Percentiles rank a stretch among this genome's conserved stretches.
These are phyloP conservation scores for Agrotis ipsilon DNA, from an alignment of 2,888 invertebrate genomes.

Conservation along the genomic window DNA sequence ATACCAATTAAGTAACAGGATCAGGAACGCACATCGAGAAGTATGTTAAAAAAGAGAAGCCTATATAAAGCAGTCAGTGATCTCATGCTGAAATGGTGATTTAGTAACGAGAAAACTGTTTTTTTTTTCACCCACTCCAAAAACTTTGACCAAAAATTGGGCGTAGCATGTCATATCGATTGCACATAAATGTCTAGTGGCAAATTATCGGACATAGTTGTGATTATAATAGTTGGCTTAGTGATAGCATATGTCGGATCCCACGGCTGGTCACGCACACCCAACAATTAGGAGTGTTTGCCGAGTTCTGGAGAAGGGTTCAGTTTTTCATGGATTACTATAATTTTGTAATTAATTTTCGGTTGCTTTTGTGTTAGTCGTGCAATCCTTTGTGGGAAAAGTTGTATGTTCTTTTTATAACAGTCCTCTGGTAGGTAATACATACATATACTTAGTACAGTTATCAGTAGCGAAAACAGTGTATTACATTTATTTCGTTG, in stretches of 20 bases:
- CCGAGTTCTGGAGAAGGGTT: constrained; percentile 53
- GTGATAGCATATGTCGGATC: constrained; percentile 68
- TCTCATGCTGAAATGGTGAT: too few species aligned
- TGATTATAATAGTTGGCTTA: constrained; percentile 67
- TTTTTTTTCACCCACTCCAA: not conserved
- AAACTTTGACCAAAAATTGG: constrained; percentile 32
- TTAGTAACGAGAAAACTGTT: not conserved
- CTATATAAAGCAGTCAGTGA: too few species aligned
- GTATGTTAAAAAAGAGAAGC: too few species aligned
- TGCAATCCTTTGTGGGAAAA: not conserved
- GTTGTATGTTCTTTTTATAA: not conserved
- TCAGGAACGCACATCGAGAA: too few species aligned
- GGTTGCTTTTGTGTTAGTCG: constrained; percentile 14
- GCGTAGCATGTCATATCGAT: constrained; percentile 64
- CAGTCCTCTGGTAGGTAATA: too few species aligned
- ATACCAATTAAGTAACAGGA: too few species aligned
- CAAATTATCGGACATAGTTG: constrained; percentile 68
- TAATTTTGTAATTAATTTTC: constrained; percentile 45
- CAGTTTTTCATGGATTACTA: constrained; percentile 29
- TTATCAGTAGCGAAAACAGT: not conserved
- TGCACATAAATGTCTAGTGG: constrained; percentile 54
- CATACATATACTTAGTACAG: too few species aligned
- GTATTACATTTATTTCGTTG: too few species aligned
- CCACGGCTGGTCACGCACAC: constrained; percentile 72
- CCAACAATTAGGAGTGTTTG: constrained; percentile 52